Conservation (phyloP, 2,113 vertebrate species). For the Phalacrocorax pelagicus region DNA sequence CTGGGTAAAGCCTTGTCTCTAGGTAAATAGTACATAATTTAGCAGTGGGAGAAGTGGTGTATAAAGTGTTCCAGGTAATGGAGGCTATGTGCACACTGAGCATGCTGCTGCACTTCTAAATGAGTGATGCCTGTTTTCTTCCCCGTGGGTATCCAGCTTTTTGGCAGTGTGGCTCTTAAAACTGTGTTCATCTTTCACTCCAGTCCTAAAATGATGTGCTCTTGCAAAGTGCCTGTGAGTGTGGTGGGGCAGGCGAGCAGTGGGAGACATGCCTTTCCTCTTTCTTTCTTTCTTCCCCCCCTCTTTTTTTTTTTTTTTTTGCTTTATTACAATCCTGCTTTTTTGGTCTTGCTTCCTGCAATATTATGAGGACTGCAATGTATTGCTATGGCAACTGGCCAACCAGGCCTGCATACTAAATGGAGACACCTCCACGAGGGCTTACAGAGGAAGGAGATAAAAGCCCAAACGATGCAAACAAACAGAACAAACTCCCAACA, state of each 20-base stretch:
- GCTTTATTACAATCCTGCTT: neutral
- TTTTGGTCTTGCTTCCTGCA: conserved; percentile 64
- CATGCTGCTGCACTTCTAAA: neutral
- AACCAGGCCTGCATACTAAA: conserved; percentile 75
- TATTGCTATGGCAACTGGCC: conserved; percentile 75
- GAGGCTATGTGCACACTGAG: neutral
- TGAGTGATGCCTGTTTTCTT: neutral
- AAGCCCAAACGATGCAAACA: conserved; percentile 23
- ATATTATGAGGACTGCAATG: conserved; percentile 48
- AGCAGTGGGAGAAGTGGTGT: neutral
- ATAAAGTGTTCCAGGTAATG: neutral
- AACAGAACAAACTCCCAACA: neutral
- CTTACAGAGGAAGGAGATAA: conserved; percentile 11
- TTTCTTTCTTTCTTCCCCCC: neutral
- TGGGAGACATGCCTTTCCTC: neutral
- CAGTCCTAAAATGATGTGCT: neutral
- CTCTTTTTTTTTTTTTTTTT: neutral
- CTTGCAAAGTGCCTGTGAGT: neutral
- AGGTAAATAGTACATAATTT: neutral
- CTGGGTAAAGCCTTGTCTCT: neutral
- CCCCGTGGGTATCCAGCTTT: neutral
- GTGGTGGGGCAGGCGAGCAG: neutral
- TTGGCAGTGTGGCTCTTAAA: neutral
- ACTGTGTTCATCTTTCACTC: neutral
- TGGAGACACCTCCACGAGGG: conserved; percentile 9